Conservation (phyloP, 1,140 invertebrate genomes). For the Zaprionus ghesquierei region DNA sequence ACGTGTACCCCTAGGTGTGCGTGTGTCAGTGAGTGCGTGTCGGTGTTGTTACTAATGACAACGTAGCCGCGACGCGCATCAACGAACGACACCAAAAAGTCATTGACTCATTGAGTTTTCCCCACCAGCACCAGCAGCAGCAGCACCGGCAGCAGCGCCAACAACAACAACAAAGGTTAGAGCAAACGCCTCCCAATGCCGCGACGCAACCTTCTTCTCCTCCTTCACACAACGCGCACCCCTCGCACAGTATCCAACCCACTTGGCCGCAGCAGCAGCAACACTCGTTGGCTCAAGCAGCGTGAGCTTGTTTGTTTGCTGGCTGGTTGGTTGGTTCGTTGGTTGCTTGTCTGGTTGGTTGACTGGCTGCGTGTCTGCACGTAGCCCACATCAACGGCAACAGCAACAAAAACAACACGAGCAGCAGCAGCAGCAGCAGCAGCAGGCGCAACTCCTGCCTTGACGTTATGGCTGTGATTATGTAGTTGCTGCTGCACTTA, state of each 20-base stretch:
- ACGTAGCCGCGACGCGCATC: constrained; percentile 72
- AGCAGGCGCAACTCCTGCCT: constrained; percentile 2
- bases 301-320: constrained; percentile 67
- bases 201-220: background rate
- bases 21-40: constrained; percentile 36
- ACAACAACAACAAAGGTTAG: background rate
- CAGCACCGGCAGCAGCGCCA: background rate
- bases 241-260: constrained; percentile 2
- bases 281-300: constrained; percentile 63
- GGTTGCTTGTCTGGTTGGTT: constrained; percentile 42
- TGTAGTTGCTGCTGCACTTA: constrained; percentile 47
- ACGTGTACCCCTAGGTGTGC: background rate
- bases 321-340: constrained; percentile 40
- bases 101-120: constrained; percentile 77
- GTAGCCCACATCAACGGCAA: constrained; percentile 24
- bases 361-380: constrained; percentile 60
- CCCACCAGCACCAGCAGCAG: constrained; percentile 4
- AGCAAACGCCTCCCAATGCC: constrained; percentile 15
- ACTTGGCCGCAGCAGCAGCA: constrained; percentile 27
- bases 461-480: constrained; percentile 55
- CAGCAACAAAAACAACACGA: constrained; percentile 27
- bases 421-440: constrained; percentile 2
- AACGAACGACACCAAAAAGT: constrained; percentile 77
- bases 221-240: background rate
- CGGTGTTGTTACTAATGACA: constrained; percentile 77